Percentiles rank a stretch among this genome's conserved stretches.
These are phyloP conservation scores for Sebastes alutus DNA, from an alignment of 2,797 vertebrate genomes.

Conservation along the genomic window DNA sequence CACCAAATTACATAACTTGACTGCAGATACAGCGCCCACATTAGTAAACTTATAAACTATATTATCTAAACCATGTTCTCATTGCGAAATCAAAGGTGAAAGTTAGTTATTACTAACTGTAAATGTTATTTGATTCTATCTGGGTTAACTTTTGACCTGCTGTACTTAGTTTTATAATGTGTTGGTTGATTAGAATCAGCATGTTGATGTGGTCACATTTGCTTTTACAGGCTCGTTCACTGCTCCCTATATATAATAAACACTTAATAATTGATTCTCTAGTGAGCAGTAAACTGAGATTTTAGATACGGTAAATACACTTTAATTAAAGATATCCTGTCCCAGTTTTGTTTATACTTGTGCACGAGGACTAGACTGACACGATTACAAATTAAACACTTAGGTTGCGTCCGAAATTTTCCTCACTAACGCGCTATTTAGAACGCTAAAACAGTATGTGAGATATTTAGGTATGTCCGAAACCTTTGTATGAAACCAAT, in stretches of 20 bases:
- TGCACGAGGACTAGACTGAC: background rate
- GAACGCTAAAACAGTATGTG: too few relatives aligned
- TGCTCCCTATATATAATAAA: background rate
- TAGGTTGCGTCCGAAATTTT: too few relatives aligned
- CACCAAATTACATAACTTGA: background rate
- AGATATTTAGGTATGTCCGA: too few relatives aligned
- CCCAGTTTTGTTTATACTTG: background rate
- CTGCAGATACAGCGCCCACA: background rate
- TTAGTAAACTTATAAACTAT: background rate
- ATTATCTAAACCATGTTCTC: background rate
- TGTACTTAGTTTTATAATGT: background rate
- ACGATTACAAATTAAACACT: background rate
- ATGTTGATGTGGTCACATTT: background rate
- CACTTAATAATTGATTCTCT: background rate
- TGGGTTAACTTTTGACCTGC: background rate
- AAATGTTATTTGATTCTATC: background rate
- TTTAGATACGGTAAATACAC: background rate
- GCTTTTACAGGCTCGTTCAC: background rate
- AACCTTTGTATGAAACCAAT: too few relatives aligned
- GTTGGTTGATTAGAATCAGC: background rate
- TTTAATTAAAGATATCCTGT: background rate
- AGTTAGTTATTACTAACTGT: background rate
- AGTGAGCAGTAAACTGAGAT: background rate
- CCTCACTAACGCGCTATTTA: too few relatives aligned
- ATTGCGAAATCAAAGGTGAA: background rate